phyloP scores from a whole-genome alignment of 1,140 invertebrate genomes.

The Spodoptera frugiperda region DNA sequence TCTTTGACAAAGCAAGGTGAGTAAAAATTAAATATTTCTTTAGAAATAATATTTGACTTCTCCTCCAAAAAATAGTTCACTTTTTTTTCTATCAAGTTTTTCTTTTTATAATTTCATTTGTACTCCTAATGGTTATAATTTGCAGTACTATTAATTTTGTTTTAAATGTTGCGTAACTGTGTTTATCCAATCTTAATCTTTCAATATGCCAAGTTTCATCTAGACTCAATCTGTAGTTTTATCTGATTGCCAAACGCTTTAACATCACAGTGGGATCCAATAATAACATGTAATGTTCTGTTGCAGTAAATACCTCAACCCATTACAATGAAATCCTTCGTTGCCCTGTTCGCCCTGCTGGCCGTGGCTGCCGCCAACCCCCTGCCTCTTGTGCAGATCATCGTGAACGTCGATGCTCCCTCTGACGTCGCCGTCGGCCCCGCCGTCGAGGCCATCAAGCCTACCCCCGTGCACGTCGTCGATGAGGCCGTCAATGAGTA shows the following conservation, averaged over 20 bases:
- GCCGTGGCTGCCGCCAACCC: conserved; percentile 63
- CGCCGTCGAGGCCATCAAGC: conserved; percentile 41
- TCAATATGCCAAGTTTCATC: too few species aligned
- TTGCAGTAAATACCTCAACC: conserved; percentile 6
- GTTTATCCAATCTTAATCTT: too few species aligned
- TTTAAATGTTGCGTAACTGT: too few species aligned
- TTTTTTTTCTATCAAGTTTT: too few species aligned
- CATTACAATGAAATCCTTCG: conserved; percentile 55
- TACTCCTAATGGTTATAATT: too few species aligned
- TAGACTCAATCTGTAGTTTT: too few species aligned
- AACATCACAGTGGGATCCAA: neutral
- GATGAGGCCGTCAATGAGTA: conserved; percentile 14
- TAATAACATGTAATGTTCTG: neutral
- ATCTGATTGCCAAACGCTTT: neutral
- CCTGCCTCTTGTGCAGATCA: conserved; percentile 63
- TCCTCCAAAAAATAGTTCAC: too few species aligned
- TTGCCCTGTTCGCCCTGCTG: conserved; percentile 58
- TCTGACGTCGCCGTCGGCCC: neutral
- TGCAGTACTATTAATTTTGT: too few species aligned
- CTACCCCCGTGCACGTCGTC: conserved; percentile 31
- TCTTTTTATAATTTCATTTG: too few species aligned
- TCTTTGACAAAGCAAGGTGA: conserved; percentile 41
- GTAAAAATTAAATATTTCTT: neutral
- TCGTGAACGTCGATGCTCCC: conserved; percentile 60
- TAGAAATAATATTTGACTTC: neutral